A percentile compares a stretch with the other conserved stretches of the same genome.
Evolutionary conservation across 2,888 invertebrate species (phyloP).

Genomic region (Ptilodon capucinus): DNA sequence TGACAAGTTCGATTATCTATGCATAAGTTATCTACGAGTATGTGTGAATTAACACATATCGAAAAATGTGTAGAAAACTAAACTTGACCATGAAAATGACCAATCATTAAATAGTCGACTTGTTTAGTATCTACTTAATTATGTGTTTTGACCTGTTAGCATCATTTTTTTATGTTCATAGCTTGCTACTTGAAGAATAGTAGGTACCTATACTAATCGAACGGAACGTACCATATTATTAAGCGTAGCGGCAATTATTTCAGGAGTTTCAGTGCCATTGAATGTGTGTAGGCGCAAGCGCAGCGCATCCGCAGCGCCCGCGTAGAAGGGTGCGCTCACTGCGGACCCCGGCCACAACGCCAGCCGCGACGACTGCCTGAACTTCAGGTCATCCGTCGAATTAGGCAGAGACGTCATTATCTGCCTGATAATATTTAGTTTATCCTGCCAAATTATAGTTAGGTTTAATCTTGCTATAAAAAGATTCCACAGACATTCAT

Average conservation of each 20-base stretch:
- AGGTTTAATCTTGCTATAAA: neutral
- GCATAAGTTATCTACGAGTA: no score
- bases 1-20: no score
- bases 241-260: conserved; percentile 43
- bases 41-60: no score
- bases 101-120: no score
- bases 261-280: conserved; percentile 48
- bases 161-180: no score
- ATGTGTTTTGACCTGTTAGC: no score
- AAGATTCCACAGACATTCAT: no score
- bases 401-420: conserved; percentile 52
- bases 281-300: conserved; percentile 46
- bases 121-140: no score
- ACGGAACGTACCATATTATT: conserved; percentile 59
- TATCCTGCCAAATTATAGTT: conserved; percentile 44
- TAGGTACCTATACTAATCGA: no score
- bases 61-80: no score
- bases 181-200: no score
- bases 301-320: conserved; percentile 40
- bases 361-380: conserved; percentile 59
- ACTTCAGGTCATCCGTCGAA: conserved; percentile 49
- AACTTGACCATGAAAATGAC: no score
- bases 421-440: conserved; percentile 45
- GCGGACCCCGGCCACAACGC: conserved; percentile 42
- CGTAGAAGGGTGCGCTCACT: conserved; percentile 36